Percentiles rank a stretch among this genome's conserved stretches.
phyloP scores from a whole-genome alignment of 2,888 invertebrate genomes.

The Coelinius sp. region DNA sequence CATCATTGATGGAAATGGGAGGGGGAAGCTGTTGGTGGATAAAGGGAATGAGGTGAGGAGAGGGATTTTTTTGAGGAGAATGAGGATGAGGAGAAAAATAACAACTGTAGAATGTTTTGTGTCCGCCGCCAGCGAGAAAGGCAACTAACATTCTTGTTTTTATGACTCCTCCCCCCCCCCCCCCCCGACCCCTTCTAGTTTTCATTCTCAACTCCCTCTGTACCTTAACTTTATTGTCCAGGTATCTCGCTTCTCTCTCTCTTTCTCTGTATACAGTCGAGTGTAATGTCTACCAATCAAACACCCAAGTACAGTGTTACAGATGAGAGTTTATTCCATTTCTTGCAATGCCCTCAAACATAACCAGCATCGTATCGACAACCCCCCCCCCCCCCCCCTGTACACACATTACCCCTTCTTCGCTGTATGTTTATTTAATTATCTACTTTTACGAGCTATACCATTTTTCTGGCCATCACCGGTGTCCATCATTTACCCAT shows the following conservation, averaged over 20 bases:
- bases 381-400: slow-evolving; percentile 17
- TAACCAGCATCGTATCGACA: slow-evolving; percentile 32
- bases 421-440: slow-evolving; percentile 53
- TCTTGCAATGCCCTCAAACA: slow-evolving; percentile 33
- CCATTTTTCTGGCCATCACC: slow-evolving; percentile 29
- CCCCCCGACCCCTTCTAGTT: slow-evolving; percentile 53
- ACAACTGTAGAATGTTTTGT: slow-evolving; percentile 25
- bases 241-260: slow-evolving; percentile 32
- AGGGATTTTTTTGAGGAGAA: slow-evolving; percentile 24
- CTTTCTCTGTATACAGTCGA: slow-evolving; percentile 46
- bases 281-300: slow-evolving; percentile 52
- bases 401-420: no score
- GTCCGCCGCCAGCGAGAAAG: slow-evolving; percentile 52
- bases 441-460: slow-evolving; percentile 47
- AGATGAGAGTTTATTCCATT: not conserved
- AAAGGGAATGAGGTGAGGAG: slow-evolving; percentile 31
- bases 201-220: slow-evolving; percentile 52
- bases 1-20: slow-evolving; percentile 44
- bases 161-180: no score
- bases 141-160: slow-evolving; percentile 58
- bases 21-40: slow-evolving; percentile 29
- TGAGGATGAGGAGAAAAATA: slow-evolving; percentile 17
- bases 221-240: slow-evolving; percentile 51
- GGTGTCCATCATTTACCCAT: slow-evolving; percentile 27
- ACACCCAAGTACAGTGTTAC: slow-evolving; percentile 41